phyloP scores from a whole-genome alignment of 2,888 invertebrate species.

The Drosophila phalerata region DNA sequence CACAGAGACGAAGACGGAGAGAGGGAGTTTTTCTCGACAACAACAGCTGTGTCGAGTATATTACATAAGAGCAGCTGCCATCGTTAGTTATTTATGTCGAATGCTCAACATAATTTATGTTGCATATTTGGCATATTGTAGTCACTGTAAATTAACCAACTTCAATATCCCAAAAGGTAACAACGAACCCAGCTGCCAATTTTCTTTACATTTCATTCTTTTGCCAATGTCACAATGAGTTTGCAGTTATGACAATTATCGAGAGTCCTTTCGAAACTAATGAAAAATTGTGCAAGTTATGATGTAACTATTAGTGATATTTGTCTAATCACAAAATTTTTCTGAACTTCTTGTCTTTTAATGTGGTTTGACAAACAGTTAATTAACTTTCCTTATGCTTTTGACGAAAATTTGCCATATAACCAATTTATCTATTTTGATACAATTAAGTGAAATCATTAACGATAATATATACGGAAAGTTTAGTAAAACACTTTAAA shows the following conservation, averaged over 20 bases:
- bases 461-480: neutral
- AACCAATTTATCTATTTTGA: too few species aligned
- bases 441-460: neutral
- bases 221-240: slow-evolving; percentile 70
- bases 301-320: neutral
- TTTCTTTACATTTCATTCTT: slow-evolving; percentile 40
- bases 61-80: slow-evolving; percentile 31
- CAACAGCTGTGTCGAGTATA: slow-evolving; percentile 52
- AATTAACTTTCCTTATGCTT: neutral
- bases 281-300: neutral
- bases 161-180: slow-evolving; percentile 14
- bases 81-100: slow-evolving; percentile 74
- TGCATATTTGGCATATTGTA: slow-evolving; percentile 72
- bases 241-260: slow-evolving; percentile 71
- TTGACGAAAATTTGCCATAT: neutral
- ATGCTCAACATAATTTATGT: slow-evolving; percentile 76
- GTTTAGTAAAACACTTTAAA: too few species aligned
- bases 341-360: neutral
- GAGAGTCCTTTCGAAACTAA: slow-evolving; percentile 5
- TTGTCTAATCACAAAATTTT: neutral
- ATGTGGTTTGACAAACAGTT: neutral
- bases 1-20: slow-evolving; percentile 32
- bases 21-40: neutral
- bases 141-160: slow-evolving; percentile 67
- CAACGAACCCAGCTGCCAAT: slow-evolving; percentile 55